A percentile compares a stretch with the other conserved stretches of the same genome.
Conservation (phyloP, 2,888 invertebrate genomes). For the Villa cingulata region DNA sequence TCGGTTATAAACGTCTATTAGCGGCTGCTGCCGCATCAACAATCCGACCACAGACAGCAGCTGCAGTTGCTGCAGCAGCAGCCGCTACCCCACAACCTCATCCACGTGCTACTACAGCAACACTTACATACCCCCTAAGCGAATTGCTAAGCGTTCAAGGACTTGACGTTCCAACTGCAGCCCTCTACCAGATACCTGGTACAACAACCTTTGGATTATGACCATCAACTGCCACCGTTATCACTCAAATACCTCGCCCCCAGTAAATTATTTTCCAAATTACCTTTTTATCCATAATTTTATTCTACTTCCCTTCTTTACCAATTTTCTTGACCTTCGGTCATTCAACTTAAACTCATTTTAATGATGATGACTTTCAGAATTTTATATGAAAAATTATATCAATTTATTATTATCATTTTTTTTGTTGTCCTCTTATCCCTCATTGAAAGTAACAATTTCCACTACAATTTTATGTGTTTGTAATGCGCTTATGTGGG, state of each 20-base stretch:
- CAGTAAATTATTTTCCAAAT: conserved; percentile 17
- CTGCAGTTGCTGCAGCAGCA: conserved; percentile 29
- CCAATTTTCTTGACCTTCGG: not conserved
- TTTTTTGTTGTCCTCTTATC: too few relatives aligned
- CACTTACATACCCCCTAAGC: conserved; percentile 52
- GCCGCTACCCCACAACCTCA: conserved; percentile 37
- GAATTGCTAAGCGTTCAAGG: conserved; percentile 58
- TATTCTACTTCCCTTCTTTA: not conserved
- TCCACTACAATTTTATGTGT: too few relatives aligned
- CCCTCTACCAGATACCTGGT: conserved; percentile 55
- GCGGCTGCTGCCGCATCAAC: conserved; percentile 34
- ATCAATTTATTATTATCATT: too few relatives aligned
- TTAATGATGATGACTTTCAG: not conserved
- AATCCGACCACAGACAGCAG: conserved; percentile 22
- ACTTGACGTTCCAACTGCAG: conserved; percentile 42
- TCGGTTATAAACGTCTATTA: conserved; percentile 33
- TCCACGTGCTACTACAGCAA: conserved; percentile 41
- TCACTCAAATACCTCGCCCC: conserved; percentile 27
- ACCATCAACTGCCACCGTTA: conserved; percentile 39
- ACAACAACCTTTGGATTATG: conserved; percentile 57
- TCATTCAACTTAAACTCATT: not conserved
- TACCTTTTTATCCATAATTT: not conserved
- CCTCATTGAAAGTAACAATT: too few relatives aligned
- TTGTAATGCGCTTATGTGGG: too few relatives aligned
- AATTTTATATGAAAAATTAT: too few relatives aligned